Conservation (phyloP, 2,888 invertebrate genomes). For the Onchidella celtica region DNA sequence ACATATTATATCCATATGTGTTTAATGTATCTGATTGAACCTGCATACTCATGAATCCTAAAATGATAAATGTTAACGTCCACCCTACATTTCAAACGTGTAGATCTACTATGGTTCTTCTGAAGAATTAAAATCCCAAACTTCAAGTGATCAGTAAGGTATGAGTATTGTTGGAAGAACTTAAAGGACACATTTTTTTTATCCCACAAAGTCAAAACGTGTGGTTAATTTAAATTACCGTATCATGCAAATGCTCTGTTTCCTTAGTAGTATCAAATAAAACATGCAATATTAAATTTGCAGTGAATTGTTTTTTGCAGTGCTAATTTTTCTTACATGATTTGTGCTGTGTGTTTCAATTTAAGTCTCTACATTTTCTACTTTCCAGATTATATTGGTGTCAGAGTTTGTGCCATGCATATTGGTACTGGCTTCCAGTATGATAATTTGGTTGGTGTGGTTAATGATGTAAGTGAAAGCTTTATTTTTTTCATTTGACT, state of each 20-base stretch:
- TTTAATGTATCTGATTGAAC: not conserved
- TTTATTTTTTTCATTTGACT: not conserved
- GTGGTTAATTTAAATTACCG: too few relatives aligned
- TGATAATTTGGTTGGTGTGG: slow-evolving; percentile 37
- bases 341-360: not conserved
- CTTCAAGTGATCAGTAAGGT: not conserved
- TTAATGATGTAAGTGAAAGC: slow-evolving; percentile 48
- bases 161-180: too few relatives aligned
- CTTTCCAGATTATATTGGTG: slow-evolving; percentile 44
- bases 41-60: too few relatives aligned
- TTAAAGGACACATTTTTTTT: too few relatives aligned
- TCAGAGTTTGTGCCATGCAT: slow-evolving; percentile 49
- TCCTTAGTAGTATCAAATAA: not conserved
- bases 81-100: too few relatives aligned
- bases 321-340: not conserved
- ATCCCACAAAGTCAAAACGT: too few relatives aligned
- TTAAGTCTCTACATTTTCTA: not conserved
- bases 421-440: slow-evolving; percentile 49
- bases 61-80: too few relatives aligned
- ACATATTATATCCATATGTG: not conserved
- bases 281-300: not conserved
- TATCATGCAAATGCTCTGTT: too few relatives aligned
- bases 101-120: too few relatives aligned
- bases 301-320: not conserved
- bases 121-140: too few relatives aligned